Evolutionary conservation across 2,888 invertebrate genomes (phyloP).

Genomic region (Athalia cordata): DNA sequence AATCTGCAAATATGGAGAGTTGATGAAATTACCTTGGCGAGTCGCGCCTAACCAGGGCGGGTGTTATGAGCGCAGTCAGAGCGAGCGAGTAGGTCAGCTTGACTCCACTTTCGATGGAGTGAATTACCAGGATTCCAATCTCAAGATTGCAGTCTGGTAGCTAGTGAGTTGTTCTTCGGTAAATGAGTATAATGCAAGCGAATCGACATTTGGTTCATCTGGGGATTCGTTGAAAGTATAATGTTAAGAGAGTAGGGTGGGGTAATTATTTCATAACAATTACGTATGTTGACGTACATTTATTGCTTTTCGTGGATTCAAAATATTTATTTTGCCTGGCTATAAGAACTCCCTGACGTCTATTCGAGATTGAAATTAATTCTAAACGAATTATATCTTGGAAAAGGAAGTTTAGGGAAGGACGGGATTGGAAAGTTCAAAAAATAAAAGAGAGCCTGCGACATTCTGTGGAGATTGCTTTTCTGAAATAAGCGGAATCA

Average conservation of each 20-base stretch:
- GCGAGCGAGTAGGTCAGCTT: constrained; percentile 25
- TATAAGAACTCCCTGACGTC: not conserved
- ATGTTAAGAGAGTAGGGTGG: not conserved
- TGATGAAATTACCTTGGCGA: constrained; percentile 8
- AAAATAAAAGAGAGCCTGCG: constrained; percentile 9
- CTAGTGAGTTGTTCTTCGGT: not conserved
- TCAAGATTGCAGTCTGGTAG: not conserved
- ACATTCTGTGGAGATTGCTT: constrained; percentile 27
- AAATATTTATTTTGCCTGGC: not conserved
- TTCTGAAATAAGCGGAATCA: constrained; percentile 25
- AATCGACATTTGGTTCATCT: constrained; percentile 15
- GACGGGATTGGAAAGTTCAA: constrained; percentile 10
- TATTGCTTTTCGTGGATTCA: not conserved
- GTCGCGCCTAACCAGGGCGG: not conserved
- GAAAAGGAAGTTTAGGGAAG: not conserved
- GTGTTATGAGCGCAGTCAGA: constrained; percentile 6
- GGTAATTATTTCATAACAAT: not conserved
- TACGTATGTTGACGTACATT: not conserved
- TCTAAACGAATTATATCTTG: constrained; percentile 6
- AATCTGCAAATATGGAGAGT: not conserved
- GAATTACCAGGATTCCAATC: constrained; percentile 25
- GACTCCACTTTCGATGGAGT: constrained; percentile 24
- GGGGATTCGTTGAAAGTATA: constrained; percentile 6
- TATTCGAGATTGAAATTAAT: constrained; percentile 22
- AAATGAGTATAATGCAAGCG: constrained; percentile 1